phyloP scores from a whole-genome alignment of 2,797 vertebrate genomes.

The Chelon auratus region DNA sequence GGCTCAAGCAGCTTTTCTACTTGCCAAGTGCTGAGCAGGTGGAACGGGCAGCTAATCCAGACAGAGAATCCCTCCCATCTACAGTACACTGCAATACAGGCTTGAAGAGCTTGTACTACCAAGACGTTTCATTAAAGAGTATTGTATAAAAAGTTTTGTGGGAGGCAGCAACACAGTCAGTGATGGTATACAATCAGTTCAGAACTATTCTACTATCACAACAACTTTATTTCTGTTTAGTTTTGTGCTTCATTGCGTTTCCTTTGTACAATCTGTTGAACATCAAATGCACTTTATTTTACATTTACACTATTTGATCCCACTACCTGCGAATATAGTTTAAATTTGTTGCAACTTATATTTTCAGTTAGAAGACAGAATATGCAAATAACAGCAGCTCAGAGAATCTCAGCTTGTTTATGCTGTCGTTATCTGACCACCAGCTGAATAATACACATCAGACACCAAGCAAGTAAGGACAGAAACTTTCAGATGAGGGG shows the following conservation, averaged over 20 bases:
- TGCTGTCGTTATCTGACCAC: not conserved
- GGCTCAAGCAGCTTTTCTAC: slow-evolving; percentile 79
- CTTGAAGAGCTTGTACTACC: not conserved
- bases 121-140: not conserved
- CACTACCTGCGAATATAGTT: not conserved
- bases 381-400: not conserved
- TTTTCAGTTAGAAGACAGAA: not conserved
- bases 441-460: not conserved
- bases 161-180: not conserved
- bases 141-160: not conserved
- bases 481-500: not conserved
- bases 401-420: not conserved
- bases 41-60: slow-evolving; percentile 81
- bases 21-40: slow-evolving; percentile 81
- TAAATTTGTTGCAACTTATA: not conserved
- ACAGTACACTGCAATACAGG: not conserved
- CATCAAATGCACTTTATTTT: too few relatives aligned
- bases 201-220: not conserved
- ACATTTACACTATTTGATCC: too few relatives aligned
- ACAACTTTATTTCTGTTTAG: not conserved
- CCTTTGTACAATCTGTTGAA: not conserved
- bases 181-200: not conserved
- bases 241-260: not conserved
- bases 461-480: not conserved
- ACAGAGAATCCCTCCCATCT: slow-evolving; percentile 46